phyloP scores from a whole-genome alignment of 2,113 vertebrate genomes.

The Upupa epops region DNA sequence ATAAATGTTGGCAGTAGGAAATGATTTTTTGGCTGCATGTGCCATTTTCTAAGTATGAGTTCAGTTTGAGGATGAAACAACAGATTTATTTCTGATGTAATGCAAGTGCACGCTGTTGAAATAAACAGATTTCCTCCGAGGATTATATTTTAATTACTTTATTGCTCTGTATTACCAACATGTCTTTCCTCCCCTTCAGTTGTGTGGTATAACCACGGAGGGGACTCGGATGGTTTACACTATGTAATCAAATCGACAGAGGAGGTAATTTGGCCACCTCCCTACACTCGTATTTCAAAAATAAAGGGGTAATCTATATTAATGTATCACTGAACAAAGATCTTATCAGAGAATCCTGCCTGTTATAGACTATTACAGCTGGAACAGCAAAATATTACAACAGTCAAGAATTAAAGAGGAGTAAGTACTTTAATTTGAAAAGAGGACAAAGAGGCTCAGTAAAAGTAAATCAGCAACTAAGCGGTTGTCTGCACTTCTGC shows the following conservation, averaged over 20 bases:
- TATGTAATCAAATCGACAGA: slow-evolving; percentile 24
- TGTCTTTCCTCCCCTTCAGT: not conserved
- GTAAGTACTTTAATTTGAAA: not conserved
- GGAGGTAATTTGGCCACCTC: slow-evolving; percentile 17
- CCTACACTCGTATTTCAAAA: slow-evolving; percentile 22
- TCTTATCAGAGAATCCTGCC: not conserved
- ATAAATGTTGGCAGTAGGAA: not conserved
- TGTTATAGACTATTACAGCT: not conserved
- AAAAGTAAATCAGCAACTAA: not conserved
- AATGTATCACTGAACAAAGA: not conserved
- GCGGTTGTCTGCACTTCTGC: not conserved
- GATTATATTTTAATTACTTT: not conserved
- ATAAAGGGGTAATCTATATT: not conserved
- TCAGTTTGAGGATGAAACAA: not conserved
- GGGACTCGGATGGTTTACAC: not conserved
- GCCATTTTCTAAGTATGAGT: not conserved
- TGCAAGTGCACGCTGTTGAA: not conserved
- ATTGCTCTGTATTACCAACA: not conserved
- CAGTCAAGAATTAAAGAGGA: not conserved
- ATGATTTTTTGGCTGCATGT: not conserved
- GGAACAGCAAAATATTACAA: not conserved
- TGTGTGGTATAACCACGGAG: not conserved
- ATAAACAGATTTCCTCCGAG: not conserved
- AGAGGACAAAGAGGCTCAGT: not conserved
- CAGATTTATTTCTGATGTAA: not conserved